These are phyloP conservation scores for Zootermopsis nevadensis DNA, from an alignment of 2,888 invertebrate genomes.

Conservation along the genomic window DNA sequence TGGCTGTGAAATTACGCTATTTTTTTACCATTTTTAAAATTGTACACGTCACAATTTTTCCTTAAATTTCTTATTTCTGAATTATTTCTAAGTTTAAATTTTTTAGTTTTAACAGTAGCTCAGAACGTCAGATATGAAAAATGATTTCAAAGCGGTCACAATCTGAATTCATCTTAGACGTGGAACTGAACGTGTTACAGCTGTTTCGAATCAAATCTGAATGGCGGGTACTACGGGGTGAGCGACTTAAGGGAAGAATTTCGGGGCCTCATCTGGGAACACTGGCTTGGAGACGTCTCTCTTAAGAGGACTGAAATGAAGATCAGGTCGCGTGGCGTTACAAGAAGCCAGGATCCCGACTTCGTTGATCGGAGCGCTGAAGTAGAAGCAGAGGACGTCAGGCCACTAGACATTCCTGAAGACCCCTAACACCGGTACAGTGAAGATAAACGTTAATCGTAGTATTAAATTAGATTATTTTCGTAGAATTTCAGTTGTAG, in stretches of 20 bases:
- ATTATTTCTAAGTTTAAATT: no score
- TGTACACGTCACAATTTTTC: no score
- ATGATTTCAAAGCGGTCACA: no score
- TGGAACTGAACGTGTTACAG: conserved; percentile 58
- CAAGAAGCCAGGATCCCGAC: conserved; percentile 15
- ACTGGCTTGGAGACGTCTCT: conserved; percentile 69
- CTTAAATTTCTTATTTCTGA: no score
- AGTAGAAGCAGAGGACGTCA: conserved; percentile 28
- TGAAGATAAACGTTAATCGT: neutral
- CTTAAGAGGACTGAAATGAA: conserved; percentile 67
- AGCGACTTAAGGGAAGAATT: conserved; percentile 63
- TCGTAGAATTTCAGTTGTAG: no score
- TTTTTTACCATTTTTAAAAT: no score
- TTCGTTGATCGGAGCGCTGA: conserved; percentile 30
- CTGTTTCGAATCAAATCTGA: conserved; percentile 70
- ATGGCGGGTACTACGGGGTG: conserved; percentile 64
- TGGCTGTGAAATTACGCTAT: no score
- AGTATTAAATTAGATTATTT: no score
- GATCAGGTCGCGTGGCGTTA: conserved; percentile 58
- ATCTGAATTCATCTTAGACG: no score
- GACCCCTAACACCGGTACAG: conserved; percentile 44
- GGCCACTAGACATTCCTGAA: conserved; percentile 46
- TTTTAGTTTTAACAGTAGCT: no score
- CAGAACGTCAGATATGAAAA: no score
- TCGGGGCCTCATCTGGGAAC: conserved; percentile 70